phyloP scores from a whole-genome alignment of 1,140 invertebrate species.

The Drosophila equinoxialis region DNA sequence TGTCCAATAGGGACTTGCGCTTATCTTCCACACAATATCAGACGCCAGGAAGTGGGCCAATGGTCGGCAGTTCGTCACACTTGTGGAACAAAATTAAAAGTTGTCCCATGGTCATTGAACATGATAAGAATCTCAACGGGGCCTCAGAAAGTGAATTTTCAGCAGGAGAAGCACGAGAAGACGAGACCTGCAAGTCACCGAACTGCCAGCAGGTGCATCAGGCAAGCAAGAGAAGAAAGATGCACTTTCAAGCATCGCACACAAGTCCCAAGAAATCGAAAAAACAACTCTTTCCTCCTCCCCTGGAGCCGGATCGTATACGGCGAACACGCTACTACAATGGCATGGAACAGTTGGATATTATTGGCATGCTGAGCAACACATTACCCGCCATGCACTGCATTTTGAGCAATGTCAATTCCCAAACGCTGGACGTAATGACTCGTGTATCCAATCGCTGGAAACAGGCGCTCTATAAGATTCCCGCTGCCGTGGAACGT shows the following conservation, averaged over 20 bases:
- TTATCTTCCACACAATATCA: slow-evolving; percentile 40
- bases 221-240: slow-evolving; percentile 51
- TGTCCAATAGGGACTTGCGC: slow-evolving; percentile 30
- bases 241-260: slow-evolving; percentile 46
- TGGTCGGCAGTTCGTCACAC: slow-evolving; percentile 7
- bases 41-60: slow-evolving; percentile 40
- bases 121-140: neutral
- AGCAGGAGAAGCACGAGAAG: neutral
- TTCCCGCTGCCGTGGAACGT: slow-evolving; percentile 40
- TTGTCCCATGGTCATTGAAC: slow-evolving; percentile 1
- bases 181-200: slow-evolving; percentile 36
- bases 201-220: slow-evolving; percentile 26
- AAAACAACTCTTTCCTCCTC: slow-evolving; percentile 54
- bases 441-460: slow-evolving; percentile 56
- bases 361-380: slow-evolving; percentile 51
- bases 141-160: neutral
- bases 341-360: slow-evolving; percentile 59
- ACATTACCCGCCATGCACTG: slow-evolving; percentile 58
- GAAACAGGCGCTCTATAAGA: slow-evolving; percentile 45
- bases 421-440: slow-evolving; percentile 61
- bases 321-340: slow-evolving; percentile 53
- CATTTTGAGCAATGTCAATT: slow-evolving; percentile 47
- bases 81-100: slow-evolving; percentile 22
- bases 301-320: neutral
- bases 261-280: slow-evolving; percentile 69